Conservation (phyloP, 2,113 vertebrate genomes). For the Xiphophorus couchianus region DNA sequence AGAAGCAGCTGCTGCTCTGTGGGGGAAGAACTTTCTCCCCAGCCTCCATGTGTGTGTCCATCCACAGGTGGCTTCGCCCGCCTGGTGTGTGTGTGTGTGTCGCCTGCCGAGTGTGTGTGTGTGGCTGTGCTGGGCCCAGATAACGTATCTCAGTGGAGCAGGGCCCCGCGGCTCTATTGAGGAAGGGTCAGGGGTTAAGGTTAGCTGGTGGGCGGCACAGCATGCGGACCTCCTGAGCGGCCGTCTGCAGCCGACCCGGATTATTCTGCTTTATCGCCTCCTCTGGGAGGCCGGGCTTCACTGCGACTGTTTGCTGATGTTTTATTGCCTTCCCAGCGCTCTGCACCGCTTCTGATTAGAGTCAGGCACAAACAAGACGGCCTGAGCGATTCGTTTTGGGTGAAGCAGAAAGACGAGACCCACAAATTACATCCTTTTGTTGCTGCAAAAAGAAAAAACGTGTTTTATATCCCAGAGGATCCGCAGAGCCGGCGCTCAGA, state of each 20-base stretch:
- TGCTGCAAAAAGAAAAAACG: conserved; percentile 48
- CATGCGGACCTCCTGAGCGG: conserved; percentile 69
- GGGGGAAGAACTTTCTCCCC: conserved; percentile 43
- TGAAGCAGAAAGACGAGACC: conserved; percentile 27
- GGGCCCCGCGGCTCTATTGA: conserved; percentile 76
- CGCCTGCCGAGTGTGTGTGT: conserved; percentile 47
- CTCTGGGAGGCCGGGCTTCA: conserved; percentile 37
- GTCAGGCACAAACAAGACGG: conserved; percentile 47
- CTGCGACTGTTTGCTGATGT: conserved; percentile 36
- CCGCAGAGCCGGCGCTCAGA: conserved; percentile 28
- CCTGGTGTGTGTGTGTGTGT: conserved; percentile 62
- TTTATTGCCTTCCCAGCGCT: conserved; percentile 74
- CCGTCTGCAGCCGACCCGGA: conserved; percentile 57
- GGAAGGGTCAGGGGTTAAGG: not conserved
- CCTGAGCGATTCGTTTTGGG: conserved; percentile 41
- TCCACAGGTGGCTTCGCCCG: conserved; percentile 63
- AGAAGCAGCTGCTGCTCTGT: not conserved
- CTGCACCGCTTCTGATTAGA: conserved; percentile 75
- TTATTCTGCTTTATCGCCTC: conserved; percentile 72
- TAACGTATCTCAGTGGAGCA: conserved; percentile 79
- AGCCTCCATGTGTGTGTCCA: conserved; percentile 56
- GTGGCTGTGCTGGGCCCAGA: conserved; percentile 58
- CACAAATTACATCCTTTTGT: conserved; percentile 62
- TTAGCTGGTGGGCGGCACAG: conserved; percentile 56
- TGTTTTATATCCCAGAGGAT: conserved; percentile 61